A percentile compares a stretch with the other conserved stretches of the same genome.
phyloP scores from a whole-genome alignment of 2,113 vertebrate genomes.

The Passer montanus region DNA sequence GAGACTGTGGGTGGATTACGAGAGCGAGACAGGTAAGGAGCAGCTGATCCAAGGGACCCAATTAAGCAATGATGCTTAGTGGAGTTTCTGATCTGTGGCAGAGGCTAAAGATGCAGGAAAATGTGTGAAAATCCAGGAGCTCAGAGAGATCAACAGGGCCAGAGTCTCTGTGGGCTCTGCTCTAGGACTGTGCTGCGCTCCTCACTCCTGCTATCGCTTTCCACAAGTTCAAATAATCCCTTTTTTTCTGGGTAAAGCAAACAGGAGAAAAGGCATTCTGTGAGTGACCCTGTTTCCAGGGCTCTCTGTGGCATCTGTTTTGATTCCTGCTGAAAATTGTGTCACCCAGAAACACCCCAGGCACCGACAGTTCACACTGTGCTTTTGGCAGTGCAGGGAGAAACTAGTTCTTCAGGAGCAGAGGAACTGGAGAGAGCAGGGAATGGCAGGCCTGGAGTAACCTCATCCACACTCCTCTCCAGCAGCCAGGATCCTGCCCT shows the following conservation, averaged over 20 bases:
- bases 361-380: background rate
- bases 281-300: background rate
- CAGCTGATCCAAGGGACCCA: background rate
- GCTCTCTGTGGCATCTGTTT: background rate
- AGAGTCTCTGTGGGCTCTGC: background rate
- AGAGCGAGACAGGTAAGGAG: background rate
- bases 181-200: background rate
- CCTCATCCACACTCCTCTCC: background rate
- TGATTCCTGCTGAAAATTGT: background rate
- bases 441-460: background rate
- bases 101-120: background rate
- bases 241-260: background rate
- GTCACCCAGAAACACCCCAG: constrained; percentile 14
- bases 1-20: background rate
- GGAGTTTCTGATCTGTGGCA: background rate
- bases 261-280: background rate
- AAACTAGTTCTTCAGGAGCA: background rate
- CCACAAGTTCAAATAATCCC: background rate
- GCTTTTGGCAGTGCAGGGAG: background rate
- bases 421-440: background rate
- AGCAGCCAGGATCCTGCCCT: background rate
- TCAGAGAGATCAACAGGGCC: background rate
- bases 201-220: background rate
- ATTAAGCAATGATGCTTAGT: background rate
- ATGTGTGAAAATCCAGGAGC: background rate